These are phyloP conservation scores for Trachelus iudaicus DNA, from an alignment of 2,888 invertebrate genomes.

Conservation along the genomic window DNA sequence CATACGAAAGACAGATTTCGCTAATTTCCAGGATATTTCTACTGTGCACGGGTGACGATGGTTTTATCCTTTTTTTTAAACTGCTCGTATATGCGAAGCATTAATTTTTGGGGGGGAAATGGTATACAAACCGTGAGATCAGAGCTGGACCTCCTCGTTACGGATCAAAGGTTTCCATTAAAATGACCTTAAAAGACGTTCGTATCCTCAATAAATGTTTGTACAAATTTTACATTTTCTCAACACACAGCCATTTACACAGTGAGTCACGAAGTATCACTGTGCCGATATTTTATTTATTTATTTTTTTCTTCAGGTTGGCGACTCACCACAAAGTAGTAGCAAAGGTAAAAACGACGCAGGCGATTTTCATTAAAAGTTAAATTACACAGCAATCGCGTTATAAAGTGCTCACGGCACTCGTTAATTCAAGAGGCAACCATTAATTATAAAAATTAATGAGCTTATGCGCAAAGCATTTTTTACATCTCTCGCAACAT, in stretches of 20 bases:
- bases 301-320: not conserved
- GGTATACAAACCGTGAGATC: not conserved
- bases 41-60: not conserved
- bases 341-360: not conserved
- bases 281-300: not conserved
- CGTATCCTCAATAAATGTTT: not conserved
- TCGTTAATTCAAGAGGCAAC: not conserved
- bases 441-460: not conserved
- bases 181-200: not conserved
- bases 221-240: not conserved
- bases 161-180: not conserved
- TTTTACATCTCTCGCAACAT: too few species aligned
- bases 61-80: not conserved
- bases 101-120: not conserved
- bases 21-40: not conserved
- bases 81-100: not conserved
- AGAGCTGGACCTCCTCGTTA: not conserved
- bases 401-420: not conserved
- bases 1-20: not conserved
- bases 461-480: not conserved
- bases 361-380: not conserved
- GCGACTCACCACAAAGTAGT: not conserved
- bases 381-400: not conserved
- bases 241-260: not conserved
- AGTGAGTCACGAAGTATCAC: not conserved